These are phyloP conservation scores for Pachycephus smyrnensis DNA, from an alignment of 2,888 invertebrate species.

Conservation along the genomic window DNA sequence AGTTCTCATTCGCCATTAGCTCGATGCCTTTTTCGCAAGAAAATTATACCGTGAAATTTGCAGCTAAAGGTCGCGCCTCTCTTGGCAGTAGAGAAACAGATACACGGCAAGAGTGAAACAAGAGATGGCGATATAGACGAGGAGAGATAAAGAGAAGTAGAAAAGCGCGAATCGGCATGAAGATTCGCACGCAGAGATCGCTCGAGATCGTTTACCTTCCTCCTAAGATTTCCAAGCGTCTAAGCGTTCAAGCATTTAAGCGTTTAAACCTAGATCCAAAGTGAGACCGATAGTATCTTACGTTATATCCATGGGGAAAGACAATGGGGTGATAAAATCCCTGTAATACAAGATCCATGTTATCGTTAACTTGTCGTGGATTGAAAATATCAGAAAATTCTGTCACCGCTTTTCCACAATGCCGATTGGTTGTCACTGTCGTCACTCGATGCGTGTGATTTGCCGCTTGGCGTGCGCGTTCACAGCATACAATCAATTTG, in stretches of 20 bases:
- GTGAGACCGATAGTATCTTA: not conserved
- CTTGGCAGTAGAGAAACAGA: not conserved
- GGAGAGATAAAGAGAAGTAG: not conserved
- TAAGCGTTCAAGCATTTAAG: not conserved
- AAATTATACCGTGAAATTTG: not conserved
- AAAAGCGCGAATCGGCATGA: not conserved
- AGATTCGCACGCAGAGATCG: not conserved
- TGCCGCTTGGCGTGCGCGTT: not conserved
- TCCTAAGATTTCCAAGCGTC: not conserved
- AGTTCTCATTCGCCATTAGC: not conserved
- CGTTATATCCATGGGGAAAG: constrained; percentile 9
- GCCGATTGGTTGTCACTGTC: not conserved
- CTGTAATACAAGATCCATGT: not conserved
- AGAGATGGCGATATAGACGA: not conserved
- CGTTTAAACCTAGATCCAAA: not conserved
- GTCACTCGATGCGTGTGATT: constrained; percentile 19
- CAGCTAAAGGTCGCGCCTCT: not conserved
- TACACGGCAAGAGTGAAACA: not conserved
- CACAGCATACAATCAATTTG: too few species aligned
- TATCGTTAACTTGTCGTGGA: not conserved
- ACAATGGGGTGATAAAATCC: constrained; percentile 48
- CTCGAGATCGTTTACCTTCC: not conserved
- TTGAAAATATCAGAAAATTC: not conserved
- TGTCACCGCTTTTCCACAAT: not conserved
- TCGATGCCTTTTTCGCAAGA: not conserved